These are phyloP conservation scores for Temnothorax longispinosus DNA, from an alignment of 1,140 invertebrate species.

Conservation along the genomic window DNA sequence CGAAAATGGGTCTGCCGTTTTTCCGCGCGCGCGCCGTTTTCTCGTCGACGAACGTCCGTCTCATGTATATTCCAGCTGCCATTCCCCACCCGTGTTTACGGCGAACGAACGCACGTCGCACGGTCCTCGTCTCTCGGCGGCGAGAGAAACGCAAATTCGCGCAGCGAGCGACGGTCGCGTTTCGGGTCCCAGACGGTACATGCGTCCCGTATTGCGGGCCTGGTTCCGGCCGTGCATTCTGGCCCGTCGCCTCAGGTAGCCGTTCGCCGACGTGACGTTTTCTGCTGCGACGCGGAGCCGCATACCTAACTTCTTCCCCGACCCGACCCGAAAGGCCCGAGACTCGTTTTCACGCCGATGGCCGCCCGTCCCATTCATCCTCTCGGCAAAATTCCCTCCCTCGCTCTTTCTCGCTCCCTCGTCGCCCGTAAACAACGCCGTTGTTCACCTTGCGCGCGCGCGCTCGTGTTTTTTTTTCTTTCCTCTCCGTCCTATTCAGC, in stretches of 20 bases:
- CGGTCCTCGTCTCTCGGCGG: no score
- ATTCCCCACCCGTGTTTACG: no score
- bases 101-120: no score
- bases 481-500: not conserved
- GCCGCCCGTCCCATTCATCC: slow-evolving; percentile 45
- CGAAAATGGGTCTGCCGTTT: not conserved
- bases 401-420: not conserved
- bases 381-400: slow-evolving; percentile 28
- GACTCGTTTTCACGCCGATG: slow-evolving; percentile 26
- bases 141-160: no score
- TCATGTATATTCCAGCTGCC: no score
- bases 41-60: no score
- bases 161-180: no score
- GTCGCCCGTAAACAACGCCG: slow-evolving; percentile 31
- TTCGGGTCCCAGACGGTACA: not conserved
- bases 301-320: slow-evolving; percentile 10
- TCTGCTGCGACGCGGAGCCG: not conserved
- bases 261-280: slow-evolving; percentile 22
- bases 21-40: not conserved
- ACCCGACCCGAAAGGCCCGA: not conserved
- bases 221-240: no score
- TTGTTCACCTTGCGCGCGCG: not conserved
- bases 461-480: not conserved
- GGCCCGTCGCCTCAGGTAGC: not conserved
- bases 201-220: not conserved